Conservation (phyloP, 2,797 vertebrate genomes). For the Apogon talboti region DNA sequence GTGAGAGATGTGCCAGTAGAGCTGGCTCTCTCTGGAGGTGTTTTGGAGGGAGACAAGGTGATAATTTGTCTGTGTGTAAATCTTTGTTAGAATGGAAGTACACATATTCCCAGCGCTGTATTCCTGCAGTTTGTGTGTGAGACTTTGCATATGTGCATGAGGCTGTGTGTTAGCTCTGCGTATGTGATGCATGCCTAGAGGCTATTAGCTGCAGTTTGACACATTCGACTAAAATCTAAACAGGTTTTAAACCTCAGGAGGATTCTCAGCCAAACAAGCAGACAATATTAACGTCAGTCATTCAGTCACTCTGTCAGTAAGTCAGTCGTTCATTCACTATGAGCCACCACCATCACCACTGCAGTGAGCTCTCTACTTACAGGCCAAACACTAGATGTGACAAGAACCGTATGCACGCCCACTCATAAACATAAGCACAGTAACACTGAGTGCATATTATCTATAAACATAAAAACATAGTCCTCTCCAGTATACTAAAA, state of each 20-base stretch:
- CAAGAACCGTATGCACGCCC: conserved; percentile 15
- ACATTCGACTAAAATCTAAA: conserved; percentile 65
- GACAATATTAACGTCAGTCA: conserved; percentile 49
- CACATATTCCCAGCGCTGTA: conserved; percentile 27
- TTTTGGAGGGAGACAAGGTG: conserved; percentile 42
- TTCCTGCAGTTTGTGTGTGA: conserved; percentile 9
- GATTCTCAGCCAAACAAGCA: conserved; percentile 54
- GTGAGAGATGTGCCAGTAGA: conserved; percentile 24
- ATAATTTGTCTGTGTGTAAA: conserved; percentile 51
- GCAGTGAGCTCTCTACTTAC: conserved; percentile 11
- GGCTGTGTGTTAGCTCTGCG: conserved; percentile 22
- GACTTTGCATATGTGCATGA: conserved; percentile 13
- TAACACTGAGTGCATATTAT: not conserved
- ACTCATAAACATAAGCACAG: conserved; percentile 7
- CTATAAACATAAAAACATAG: not conserved
- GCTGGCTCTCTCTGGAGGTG: conserved; percentile 41
- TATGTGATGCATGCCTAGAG: conserved; percentile 44
- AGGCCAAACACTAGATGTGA: conserved; percentile 19
- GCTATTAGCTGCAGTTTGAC: conserved; percentile 65
- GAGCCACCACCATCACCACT: not conserved
- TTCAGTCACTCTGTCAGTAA: conserved; percentile 41
- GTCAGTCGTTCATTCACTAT: conserved; percentile 39
- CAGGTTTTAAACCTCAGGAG: conserved; percentile 63
- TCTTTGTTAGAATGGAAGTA: conserved; percentile 36
- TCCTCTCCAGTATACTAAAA: not conserved